A percentile compares a stretch with the other conserved stretches of the same genome.
Evolutionary conservation across 1,140 invertebrate species (phyloP).

Genomic region (Amyelois transitella): DNA sequence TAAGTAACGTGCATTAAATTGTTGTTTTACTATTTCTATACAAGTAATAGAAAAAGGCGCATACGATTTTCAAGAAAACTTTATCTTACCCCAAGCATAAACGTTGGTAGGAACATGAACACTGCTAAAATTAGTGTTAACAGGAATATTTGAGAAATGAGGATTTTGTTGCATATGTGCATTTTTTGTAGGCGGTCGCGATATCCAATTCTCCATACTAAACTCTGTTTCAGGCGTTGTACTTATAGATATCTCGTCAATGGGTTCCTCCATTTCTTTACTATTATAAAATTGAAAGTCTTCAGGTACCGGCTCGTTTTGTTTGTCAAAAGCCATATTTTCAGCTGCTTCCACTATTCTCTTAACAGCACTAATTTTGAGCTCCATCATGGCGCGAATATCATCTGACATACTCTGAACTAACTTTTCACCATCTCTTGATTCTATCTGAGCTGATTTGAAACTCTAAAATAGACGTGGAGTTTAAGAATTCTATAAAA

Average conservation of each 20-base stretch:
- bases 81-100: constrained; percentile 87
- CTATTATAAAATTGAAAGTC: constrained; percentile 83
- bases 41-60: too few species aligned
- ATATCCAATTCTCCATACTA: constrained; percentile 71
- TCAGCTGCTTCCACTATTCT: constrained; percentile 89
- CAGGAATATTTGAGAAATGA: constrained; percentile 86
- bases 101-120: constrained; percentile 98
- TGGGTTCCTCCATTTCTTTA: constrained; percentile 79
- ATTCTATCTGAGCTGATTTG: constrained; percentile 81
- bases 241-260: constrained; percentile 47
- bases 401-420: constrained; percentile 85
- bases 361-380: constrained; percentile 88
- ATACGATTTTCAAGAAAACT: too few species aligned
- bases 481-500: too few species aligned
- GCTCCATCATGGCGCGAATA: constrained; percentile 87
- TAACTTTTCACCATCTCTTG: constrained; percentile 81
- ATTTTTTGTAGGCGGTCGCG: constrained; percentile 70
- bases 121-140: constrained; percentile 89
- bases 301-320: constrained; percentile 75
- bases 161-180: constrained; percentile 77
- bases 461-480: constrained; percentile 80
- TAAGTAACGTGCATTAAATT: too few species aligned
- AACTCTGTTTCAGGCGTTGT: constrained; percentile 70
- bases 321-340: constrained; percentile 78
- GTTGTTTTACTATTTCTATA: too few species aligned